phyloP scores from a whole-genome alignment of 2,888 invertebrate genomes.

The Caenorhabditis imperialis region DNA sequence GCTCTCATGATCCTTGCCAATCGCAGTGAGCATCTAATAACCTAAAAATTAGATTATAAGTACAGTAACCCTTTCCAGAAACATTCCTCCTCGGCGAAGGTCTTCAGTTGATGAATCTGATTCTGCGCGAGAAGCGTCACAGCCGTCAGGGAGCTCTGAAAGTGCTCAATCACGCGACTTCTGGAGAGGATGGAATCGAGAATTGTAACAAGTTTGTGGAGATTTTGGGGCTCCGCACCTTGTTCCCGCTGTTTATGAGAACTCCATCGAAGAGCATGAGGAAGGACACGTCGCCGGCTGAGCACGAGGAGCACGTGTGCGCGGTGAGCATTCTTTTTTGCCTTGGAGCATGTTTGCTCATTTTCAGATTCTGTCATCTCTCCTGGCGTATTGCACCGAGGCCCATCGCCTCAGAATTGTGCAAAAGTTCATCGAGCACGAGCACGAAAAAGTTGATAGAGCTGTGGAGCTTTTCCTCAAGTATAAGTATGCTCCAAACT shows the following conservation, averaged over 20 bases:
- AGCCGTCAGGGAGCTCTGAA: conserved; percentile 95
- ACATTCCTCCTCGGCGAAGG: conserved; percentile 96
- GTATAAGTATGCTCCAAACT: too few species aligned
- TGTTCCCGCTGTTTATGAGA: conserved; percentile 99
- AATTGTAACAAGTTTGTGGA: conserved; percentile 96
- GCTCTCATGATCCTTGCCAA: conserved; percentile 90
- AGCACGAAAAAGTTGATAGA: conserved; percentile 96
- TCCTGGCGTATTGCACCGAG: conserved; percentile 92
- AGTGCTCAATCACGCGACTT: conserved; percentile 93
- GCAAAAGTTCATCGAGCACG: conserved; percentile 96
- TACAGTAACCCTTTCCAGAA: conserved; percentile 28
- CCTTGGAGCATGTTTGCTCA: background rate
- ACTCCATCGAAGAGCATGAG: conserved; percentile 89
- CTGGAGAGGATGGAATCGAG: conserved; percentile 91
- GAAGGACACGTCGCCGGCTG: conserved; percentile 80
- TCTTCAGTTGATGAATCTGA: conserved; percentile 97
- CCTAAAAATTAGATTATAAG: too few species aligned
- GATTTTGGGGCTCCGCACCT: conserved; percentile 91
- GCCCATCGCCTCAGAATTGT: conserved; percentile 91
- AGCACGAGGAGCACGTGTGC: conserved; percentile 87
- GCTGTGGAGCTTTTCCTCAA: conserved; percentile 96
- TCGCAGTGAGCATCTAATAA: conserved; percentile 81
- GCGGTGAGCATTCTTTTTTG: conserved; percentile 56
- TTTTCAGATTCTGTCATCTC: conserved; percentile 84
- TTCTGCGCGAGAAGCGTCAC: conserved; percentile 96